phyloP scores from a whole-genome alignment of 2,888 invertebrate genomes.

The Ecliptopera silaceata region DNA sequence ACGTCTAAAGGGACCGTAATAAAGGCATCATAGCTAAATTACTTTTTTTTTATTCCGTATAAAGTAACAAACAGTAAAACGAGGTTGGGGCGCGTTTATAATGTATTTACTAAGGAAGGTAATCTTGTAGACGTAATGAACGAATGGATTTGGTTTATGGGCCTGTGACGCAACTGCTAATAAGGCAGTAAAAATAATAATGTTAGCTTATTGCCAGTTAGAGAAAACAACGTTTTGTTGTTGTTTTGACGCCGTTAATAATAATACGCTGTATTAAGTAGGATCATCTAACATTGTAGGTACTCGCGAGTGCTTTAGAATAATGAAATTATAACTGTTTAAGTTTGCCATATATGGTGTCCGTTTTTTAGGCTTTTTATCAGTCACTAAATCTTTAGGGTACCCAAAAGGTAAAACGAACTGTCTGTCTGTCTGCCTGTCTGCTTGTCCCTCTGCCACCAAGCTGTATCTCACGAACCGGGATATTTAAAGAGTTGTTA shows the following conservation, averaged over 20 bases:
- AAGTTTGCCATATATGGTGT: too few relatives aligned
- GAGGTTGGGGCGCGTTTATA: conserved; percentile 36
- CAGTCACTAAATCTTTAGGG: too few relatives aligned
- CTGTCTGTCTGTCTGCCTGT: too few relatives aligned
- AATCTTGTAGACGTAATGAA: conserved; percentile 33
- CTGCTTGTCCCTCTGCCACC: too few relatives aligned
- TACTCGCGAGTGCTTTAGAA: too few relatives aligned
- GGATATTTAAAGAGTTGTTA: too few relatives aligned
- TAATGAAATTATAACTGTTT: too few relatives aligned
- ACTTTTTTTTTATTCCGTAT: conserved; percentile 56
- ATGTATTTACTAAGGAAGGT: conserved; percentile 36
- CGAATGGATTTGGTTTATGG: conserved; percentile 33
- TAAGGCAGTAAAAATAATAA: conserved; percentile 15
- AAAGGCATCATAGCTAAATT: conserved; percentile 61
- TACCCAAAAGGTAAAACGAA: too few relatives aligned
- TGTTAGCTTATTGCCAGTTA: conserved; percentile 9
- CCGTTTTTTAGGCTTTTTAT: too few relatives aligned
- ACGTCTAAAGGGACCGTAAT: conserved; percentile 53
- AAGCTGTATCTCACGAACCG: too few relatives aligned
- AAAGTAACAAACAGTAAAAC: conserved; percentile 51
- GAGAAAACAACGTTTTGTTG: neutral
- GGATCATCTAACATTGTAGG: neutral
- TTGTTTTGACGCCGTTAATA: neutral
- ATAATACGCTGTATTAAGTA: neutral
- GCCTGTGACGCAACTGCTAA: conserved; percentile 17